phyloP scores from a whole-genome alignment of 1,140 invertebrate genomes.

The Eufriesea mexicana region DNA sequence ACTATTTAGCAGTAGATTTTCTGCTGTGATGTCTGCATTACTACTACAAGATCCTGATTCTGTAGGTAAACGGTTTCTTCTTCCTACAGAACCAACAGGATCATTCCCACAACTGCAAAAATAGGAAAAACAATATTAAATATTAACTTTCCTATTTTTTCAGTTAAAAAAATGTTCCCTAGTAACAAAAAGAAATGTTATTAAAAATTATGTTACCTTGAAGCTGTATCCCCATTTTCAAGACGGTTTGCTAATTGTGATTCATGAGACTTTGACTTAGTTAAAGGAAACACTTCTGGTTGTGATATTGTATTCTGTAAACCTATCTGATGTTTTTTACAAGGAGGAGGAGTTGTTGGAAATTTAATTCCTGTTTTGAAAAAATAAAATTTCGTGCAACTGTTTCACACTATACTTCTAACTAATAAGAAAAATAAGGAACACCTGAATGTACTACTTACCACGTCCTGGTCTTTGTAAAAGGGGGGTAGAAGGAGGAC shows the following conservation, averaged over 20 bases:
- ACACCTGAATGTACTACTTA: constrained; percentile 44
- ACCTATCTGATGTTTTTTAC: constrained; percentile 86
- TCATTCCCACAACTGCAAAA: constrained; percentile 70
- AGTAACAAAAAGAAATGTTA: constrained; percentile 14
- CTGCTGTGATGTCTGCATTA: constrained; percentile 74
- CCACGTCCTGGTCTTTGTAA: constrained; percentile 79
- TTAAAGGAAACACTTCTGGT: constrained; percentile 86
- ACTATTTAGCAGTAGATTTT: constrained; percentile 82
- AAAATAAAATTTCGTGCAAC: constrained; percentile 36
- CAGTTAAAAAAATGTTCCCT: no score
- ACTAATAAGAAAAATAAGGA: constrained; percentile 14
- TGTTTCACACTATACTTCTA: neutral
- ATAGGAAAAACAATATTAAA: constrained; percentile 41
- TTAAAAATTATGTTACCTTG: constrained; percentile 66
- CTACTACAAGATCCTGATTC: constrained; percentile 85
- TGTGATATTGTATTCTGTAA: constrained; percentile 80
- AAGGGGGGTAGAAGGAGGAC: constrained; percentile 86
- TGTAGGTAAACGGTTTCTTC: constrained; percentile 86
- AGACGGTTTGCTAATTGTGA: constrained; percentile 90
- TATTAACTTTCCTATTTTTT: constrained; percentile 8
- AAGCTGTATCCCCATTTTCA: constrained; percentile 78
- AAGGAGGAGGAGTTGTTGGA: constrained; percentile 90
- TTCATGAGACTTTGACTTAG: constrained; percentile 96
- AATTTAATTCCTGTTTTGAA: constrained; percentile 83
- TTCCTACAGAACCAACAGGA: constrained; percentile 66